Conservation (phyloP, 2,888 invertebrate genomes). For the Metallyticus violacea region DNA sequence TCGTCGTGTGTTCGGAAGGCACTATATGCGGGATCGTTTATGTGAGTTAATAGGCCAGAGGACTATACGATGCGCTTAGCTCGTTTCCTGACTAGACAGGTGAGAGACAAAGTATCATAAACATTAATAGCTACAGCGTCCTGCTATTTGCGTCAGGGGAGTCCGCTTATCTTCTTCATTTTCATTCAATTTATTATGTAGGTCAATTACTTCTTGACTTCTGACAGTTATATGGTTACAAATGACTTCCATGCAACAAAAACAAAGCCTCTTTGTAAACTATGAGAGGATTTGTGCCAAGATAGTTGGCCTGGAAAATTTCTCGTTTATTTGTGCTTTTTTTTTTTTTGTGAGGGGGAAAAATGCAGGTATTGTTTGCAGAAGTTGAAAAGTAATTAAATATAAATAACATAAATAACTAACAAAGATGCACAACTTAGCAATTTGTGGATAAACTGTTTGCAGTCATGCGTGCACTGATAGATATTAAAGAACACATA, state of each 20-base stretch:
- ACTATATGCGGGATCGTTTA: background rate
- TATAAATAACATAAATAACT: no score
- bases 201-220: background rate
- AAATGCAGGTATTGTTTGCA: no score
- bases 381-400: no score
- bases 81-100: background rate
- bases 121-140: background rate
- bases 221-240: background rate
- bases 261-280: background rate
- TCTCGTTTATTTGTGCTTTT: background rate
- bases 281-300: background rate
- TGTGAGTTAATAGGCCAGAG: background rate
- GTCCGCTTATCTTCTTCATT: background rate
- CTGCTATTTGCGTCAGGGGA: background rate
- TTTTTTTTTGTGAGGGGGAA: no score
- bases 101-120: background rate
- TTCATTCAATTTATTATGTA: background rate
- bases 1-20: background rate
- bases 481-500: no score
- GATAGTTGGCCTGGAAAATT: background rate
- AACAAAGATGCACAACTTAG: no score
- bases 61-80: background rate
- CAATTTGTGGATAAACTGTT: no score
- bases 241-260: background rate
- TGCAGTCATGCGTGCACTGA: background rate